A percentile compares a stretch with the other conserved stretches of the same genome.
Conservation (phyloP, 2,113 vertebrate species). For the Aegotheles bennettii region DNA sequence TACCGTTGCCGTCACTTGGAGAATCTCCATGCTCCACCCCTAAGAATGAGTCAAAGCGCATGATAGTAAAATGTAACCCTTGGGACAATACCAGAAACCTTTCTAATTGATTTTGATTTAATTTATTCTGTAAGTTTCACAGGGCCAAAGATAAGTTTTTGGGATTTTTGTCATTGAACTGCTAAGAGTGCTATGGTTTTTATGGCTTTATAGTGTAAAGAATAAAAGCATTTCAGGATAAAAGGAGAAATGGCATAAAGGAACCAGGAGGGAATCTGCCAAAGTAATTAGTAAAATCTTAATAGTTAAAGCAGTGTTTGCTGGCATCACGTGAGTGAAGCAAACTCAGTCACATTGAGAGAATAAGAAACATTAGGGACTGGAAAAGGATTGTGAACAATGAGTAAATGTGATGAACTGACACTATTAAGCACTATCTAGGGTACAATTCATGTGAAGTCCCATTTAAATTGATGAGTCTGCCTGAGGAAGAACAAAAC, state of each 20-base stretch:
- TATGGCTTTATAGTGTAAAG: not conserved
- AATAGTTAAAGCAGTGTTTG: not conserved
- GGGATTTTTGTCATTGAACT: not conserved
- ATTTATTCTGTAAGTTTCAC: not conserved
- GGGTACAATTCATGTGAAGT: not conserved
- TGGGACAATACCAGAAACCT: not conserved
- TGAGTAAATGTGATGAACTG: not conserved
- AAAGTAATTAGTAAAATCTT: not conserved
- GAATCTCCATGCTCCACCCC: not conserved
- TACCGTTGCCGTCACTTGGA: not conserved
- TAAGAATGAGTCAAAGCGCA: not conserved
- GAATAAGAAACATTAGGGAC: not conserved
- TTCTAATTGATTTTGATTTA: not conserved
- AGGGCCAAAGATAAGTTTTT: not conserved
- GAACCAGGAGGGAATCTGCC: not conserved
- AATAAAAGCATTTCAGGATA: not conserved
- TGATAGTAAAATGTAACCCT: not conserved
- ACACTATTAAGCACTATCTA: not conserved
- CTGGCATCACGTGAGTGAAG: not conserved
- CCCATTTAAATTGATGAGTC: not conserved
- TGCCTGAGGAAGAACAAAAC: not conserved
- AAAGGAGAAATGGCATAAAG: not conserved
- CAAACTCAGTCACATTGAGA: not conserved
- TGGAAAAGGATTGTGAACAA: not conserved
- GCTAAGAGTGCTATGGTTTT: not conserved